phyloP scores from a whole-genome alignment of 2,797 vertebrate species.

The Ceryle rudis region DNA sequence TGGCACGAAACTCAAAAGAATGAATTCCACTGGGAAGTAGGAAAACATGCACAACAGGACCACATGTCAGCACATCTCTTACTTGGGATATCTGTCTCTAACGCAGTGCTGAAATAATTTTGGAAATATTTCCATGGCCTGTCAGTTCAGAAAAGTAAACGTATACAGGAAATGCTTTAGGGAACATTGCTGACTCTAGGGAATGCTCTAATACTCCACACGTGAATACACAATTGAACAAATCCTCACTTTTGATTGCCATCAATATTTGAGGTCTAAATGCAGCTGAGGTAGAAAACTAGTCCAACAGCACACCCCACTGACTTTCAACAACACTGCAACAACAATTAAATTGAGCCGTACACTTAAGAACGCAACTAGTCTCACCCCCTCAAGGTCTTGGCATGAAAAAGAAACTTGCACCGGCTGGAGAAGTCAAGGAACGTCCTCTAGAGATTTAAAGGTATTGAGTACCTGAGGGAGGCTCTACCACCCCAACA shows the following conservation, averaged over 20 bases:
- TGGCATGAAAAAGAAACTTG: not conserved
- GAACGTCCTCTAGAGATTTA: not conserved
- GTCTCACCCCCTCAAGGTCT: not conserved
- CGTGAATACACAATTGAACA: not conserved
- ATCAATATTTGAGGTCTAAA: not conserved
- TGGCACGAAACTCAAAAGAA: not conserved
- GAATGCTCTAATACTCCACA: not conserved
- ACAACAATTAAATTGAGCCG: not conserved
- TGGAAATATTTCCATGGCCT: not conserved
- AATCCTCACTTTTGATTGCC: not conserved
- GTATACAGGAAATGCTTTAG: not conserved
- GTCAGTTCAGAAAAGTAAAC: not conserved
- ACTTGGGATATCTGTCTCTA: not conserved
- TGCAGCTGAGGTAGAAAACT: not conserved
- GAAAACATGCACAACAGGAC: not conserved
- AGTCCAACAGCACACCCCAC: slow-evolving; percentile 47
- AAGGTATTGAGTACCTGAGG: not conserved
- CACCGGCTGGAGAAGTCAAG: not conserved
- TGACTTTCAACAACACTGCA: not conserved
- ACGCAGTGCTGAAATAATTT: not conserved
- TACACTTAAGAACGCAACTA: not conserved
- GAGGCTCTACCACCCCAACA: not conserved
- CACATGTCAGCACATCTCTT: not conserved
- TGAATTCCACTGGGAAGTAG: not conserved
- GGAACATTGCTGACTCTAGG: not conserved